Conservation (phyloP, 1,140 invertebrate species). For the Oncopeltus fasciatus region DNA sequence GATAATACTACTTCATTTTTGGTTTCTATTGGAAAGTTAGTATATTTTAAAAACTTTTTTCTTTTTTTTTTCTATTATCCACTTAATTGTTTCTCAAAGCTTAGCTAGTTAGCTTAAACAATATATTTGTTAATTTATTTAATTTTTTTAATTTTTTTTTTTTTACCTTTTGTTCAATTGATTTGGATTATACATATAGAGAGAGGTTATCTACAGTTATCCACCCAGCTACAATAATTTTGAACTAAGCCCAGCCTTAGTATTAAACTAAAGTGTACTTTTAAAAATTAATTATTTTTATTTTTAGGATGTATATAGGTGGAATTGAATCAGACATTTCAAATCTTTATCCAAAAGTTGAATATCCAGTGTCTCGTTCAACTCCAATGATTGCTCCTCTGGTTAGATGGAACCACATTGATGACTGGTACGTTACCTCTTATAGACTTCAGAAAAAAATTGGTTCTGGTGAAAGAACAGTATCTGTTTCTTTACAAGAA, state of each 20-base stretch:
- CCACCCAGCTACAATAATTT: no score
- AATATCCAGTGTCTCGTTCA: constrained; percentile 63
- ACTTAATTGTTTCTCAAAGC: no score
- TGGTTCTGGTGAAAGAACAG: constrained; percentile 6
- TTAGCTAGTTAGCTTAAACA: no score
- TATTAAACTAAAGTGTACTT: no score
- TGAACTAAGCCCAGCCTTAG: no score
- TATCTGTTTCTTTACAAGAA: background rate
- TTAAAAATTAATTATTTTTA: background rate
- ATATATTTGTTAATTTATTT: no score
- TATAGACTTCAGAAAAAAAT: constrained; percentile 9
- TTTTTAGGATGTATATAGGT: constrained; percentile 22
- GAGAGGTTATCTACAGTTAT: no score
- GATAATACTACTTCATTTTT: background rate
- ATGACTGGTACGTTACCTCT: constrained; percentile 45
- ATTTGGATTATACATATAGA: no score
- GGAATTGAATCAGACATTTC: constrained; percentile 24
- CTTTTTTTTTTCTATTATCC: no score
- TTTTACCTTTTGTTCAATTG: no score
- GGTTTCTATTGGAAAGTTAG: background rate
- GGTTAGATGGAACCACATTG: constrained; percentile 80
- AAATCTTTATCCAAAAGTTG: constrained; percentile 44
- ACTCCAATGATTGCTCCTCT: constrained; percentile 63
- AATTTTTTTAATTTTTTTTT: no score
- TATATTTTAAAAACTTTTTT: no score